phyloP scores from a whole-genome alignment of 2,888 invertebrate species.

The Drosophila tripunctata region DNA sequence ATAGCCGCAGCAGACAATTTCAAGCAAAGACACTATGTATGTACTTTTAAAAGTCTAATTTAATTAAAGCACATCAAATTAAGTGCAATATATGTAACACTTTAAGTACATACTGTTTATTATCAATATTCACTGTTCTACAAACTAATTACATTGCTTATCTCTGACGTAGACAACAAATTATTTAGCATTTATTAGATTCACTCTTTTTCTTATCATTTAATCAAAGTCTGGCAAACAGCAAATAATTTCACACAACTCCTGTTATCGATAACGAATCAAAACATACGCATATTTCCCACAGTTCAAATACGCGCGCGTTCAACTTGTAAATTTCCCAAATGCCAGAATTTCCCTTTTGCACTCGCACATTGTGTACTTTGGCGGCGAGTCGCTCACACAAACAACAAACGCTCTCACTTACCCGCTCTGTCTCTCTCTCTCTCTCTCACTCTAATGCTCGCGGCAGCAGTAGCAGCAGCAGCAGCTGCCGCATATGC shows the following conservation, averaged over 20 bases:
- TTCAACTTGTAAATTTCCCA: constrained; percentile 38
- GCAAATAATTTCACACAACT: background rate
- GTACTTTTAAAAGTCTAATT: too few species aligned
- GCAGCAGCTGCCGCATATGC: constrained; percentile 68
- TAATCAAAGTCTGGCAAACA: background rate
- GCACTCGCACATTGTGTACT: constrained; percentile 57
- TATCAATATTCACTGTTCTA: background rate
- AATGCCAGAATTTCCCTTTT: constrained; percentile 56
- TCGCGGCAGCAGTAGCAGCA: constrained; percentile 9
- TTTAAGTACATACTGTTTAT: background rate
- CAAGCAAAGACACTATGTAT: too few species aligned
- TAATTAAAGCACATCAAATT: background rate
- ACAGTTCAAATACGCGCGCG: constrained; percentile 53
- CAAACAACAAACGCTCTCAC: constrained; percentile 22
- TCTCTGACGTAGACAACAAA: constrained; percentile 1
- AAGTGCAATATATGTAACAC: background rate
- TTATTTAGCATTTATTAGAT: background rate
- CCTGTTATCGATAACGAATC: constrained; percentile 27
- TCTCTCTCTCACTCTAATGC: constrained; percentile 30
- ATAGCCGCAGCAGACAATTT: background rate
- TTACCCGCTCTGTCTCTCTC: constrained; percentile 23
- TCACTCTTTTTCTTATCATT: background rate
- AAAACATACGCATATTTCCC: constrained; percentile 18
- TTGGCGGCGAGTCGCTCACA: constrained; percentile 47
- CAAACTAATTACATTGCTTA: constrained; percentile 25